phyloP scores from a whole-genome alignment of 1,140 invertebrate species.

The Hypothenemus hampei region DNA sequence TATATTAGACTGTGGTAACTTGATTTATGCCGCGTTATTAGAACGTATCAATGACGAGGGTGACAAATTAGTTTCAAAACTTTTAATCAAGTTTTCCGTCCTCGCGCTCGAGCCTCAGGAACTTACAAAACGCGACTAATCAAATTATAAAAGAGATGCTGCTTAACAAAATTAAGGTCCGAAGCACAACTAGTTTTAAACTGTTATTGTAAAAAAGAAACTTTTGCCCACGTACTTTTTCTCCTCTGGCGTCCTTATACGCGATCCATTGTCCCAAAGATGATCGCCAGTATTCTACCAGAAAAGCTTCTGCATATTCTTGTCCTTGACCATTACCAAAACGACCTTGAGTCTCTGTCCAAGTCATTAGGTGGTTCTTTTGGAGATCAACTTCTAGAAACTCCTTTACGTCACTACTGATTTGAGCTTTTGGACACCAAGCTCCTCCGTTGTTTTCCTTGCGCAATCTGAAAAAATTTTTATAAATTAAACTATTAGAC shows the following conservation, averaged over 20 bases:
- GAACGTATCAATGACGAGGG: conserved; percentile 32
- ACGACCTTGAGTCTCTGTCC: conserved; percentile 85
- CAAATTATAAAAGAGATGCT: conserved; percentile 30
- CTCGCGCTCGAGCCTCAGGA: too few species aligned
- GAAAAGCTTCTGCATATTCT: conserved; percentile 81
- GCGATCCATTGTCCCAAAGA: conserved; percentile 66
- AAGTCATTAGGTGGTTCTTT: conserved; percentile 73
- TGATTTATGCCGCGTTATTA: conserved; percentile 35
- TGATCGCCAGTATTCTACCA: conserved; percentile 79
- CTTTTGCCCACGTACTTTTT: conserved; percentile 59
- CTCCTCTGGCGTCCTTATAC: conserved; percentile 71
- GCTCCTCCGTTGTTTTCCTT: conserved; percentile 86
- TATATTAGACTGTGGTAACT: conserved; percentile 28
- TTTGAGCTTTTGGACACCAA: conserved; percentile 85
- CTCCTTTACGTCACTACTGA: conserved; percentile 68
- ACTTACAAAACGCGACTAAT: conserved; percentile 32
- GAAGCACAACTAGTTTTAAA: not conserved
- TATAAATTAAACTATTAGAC: not conserved
- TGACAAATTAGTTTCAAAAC: conserved; percentile 37
- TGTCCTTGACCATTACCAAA: conserved; percentile 91
- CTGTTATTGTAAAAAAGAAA: too few species aligned
- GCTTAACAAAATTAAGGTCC: conserved; percentile 9
- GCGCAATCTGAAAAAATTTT: conserved; percentile 63
- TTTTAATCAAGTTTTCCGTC: conserved; percentile 37
- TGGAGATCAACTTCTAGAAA: conserved; percentile 82